Evolutionary conservation across 2,888 invertebrate genomes (phyloP).

Genomic region (Tipula unca): DNA sequence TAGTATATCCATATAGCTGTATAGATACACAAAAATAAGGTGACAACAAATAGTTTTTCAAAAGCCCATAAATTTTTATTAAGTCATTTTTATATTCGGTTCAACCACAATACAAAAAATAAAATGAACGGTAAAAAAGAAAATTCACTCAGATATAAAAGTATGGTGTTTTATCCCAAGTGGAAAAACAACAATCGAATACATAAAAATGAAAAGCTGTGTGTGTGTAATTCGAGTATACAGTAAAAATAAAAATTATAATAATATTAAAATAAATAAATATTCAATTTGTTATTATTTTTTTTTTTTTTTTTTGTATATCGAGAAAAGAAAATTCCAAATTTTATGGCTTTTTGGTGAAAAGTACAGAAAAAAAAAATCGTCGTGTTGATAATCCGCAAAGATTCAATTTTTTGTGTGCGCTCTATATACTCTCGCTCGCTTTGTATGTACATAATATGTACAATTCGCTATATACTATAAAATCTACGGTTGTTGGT

Average conservation of each 20-base stretch:
- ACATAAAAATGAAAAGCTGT: background rate
- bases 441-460: background rate
- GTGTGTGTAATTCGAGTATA: background rate
- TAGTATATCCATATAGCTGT: no score
- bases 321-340: background rate
- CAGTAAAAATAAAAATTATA: constrained; percentile 8
- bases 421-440: background rate
- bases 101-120: background rate
- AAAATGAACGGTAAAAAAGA: background rate
- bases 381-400: background rate
- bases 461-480: background rate
- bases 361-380: background rate
- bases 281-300: constrained; percentile 8
- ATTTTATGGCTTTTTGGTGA: background rate
- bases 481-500: background rate
- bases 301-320: background rate
- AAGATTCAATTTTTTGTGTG: background rate
- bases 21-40: background rate
- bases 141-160: background rate
- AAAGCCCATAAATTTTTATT: background rate
- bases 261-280: constrained; percentile 14
- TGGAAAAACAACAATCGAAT: constrained; percentile 4
- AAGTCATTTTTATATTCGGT: background rate
- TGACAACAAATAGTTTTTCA: background rate
- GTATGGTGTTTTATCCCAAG: background rate